Base-by-base conservation (phyloP, 2,888 invertebrate genomes). In the Netelia virgata region DNA sequence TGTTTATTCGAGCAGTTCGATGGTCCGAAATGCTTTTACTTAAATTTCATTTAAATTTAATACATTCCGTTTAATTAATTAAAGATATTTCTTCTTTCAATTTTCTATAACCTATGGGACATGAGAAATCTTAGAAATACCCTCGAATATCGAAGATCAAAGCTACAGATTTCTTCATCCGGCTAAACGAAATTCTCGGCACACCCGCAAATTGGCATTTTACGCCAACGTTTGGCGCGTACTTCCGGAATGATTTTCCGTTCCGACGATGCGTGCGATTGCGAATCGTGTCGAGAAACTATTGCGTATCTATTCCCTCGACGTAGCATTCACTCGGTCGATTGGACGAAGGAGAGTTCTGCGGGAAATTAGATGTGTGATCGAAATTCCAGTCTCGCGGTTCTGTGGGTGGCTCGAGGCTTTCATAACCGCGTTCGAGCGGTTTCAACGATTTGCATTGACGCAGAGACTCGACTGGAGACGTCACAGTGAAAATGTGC, bases 291-390 rank as follows among this genome's bases (percentile, higher is more conserved):
- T 75, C 64, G 70, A 41, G 11, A 20, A 61, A 63, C 69, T n/a
- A 57, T 28, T 70, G 81, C 75, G 82, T 82, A 61, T 36, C 64
- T 66, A 36, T 36, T 36, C 36, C 6, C 36, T 41, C 64, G 64
- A 50, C 47, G 23, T 66, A 64, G 64, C 18, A 82, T 66, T 50
- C 70, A 76, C 76, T 76, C 76, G 59, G 47, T 59, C 70, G 72
- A 76, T 72, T 82, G 76, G 18, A 76, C 70, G 57, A 74, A 20
- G 14, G 36, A 36, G 36, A 28, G 6, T 36, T 36, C 70, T 43
- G 28, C 43, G 70, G 82, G 70, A 82, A 82, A 82, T 82, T 82
- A 82, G 64, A 72, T 41, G 82, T 59, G 64, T 72, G 82, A 82
- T 82, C 76, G 82, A 66, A 70, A 82, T 72, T 70, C 57, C 43